A percentile compares a stretch with the other conserved stretches of the same genome.
Conservation (phyloP, 2,888 invertebrate genomes). For the Lissocephala sabroskyi region DNA sequence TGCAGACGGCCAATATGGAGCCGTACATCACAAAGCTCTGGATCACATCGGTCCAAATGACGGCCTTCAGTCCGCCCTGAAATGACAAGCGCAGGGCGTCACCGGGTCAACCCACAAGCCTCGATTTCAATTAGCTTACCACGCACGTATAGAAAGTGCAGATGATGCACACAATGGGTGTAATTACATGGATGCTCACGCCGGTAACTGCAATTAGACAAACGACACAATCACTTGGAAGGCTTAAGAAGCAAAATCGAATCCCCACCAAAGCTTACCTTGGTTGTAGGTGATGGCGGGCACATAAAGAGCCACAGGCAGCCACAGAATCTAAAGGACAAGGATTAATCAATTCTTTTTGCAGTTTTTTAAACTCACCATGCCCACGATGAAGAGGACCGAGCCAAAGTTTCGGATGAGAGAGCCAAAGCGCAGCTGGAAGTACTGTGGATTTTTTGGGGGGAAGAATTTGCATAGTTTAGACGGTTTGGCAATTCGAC, state of each 20-base stretch:
- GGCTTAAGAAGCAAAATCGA: neutral
- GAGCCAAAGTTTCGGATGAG: constrained; percentile 81
- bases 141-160: constrained; percentile 92
- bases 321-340: constrained; percentile 55
- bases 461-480: constrained; percentile 54
- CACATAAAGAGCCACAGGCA: constrained; percentile 76
- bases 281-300: constrained; percentile 85
- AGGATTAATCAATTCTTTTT: neutral
- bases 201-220: constrained; percentile 73
- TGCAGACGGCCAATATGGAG: constrained; percentile 80
- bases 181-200: constrained; percentile 84
- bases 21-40: constrained; percentile 85
- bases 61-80: constrained; percentile 85
- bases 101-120: neutral
- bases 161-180: constrained; percentile 84
- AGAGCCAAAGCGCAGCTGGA: constrained; percentile 81
- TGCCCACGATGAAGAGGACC: constrained; percentile 78
- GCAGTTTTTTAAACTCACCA: too few relatives aligned
- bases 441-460: too few relatives aligned
- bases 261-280: constrained; percentile 73
- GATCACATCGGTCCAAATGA: constrained; percentile 87
- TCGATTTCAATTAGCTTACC: constrained; percentile 75
- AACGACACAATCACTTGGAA: neutral
- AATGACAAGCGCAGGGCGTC: constrained; percentile 6
- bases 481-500: neutral